phyloP scores from a whole-genome alignment of 1,140 invertebrate species.

The Diachasmimorpha longicaudata region DNA sequence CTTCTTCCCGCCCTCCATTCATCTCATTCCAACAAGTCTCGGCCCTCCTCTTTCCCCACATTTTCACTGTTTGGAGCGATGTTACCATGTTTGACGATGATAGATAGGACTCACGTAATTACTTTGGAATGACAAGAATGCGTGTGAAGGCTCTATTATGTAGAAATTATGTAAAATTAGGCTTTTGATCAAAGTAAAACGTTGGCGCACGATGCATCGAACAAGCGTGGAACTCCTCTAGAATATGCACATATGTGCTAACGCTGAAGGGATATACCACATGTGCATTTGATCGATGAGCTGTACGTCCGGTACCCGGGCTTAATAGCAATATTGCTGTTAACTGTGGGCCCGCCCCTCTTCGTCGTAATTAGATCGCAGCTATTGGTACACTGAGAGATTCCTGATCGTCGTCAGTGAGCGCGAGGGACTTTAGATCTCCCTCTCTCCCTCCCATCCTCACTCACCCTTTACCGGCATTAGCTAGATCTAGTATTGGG shows the following conservation, averaged over 20 bases:
- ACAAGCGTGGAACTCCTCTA: background rate
- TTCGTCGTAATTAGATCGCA: conserved; percentile 24
- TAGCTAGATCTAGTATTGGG: background rate
- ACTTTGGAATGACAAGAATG: background rate
- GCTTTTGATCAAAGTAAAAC: conserved; percentile 7
- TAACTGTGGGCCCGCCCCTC: conserved; percentile 18
- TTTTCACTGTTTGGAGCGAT: no score
- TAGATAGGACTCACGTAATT: background rate
- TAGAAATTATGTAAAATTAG: background rate
- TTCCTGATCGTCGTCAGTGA: conserved; percentile 23
- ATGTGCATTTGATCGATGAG: conserved; percentile 23
- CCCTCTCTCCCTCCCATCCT: background rate
- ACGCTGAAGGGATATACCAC: background rate
- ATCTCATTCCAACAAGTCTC: no score
- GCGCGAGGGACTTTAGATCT: background rate
- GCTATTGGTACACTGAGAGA: conserved; percentile 23
- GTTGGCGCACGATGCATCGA: background rate
- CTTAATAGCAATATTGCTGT: conserved; percentile 32
- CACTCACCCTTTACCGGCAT: background rate
- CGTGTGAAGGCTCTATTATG: background rate
- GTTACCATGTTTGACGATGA: background rate
- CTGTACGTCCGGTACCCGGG: conserved; percentile 7
- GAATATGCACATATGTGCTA: background rate
- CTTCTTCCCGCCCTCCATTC: no score
- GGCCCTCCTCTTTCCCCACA: no score